Evolutionary conservation across 2,797 vertebrate species (phyloP).

Genomic region (Siniperca undulata): DNA sequence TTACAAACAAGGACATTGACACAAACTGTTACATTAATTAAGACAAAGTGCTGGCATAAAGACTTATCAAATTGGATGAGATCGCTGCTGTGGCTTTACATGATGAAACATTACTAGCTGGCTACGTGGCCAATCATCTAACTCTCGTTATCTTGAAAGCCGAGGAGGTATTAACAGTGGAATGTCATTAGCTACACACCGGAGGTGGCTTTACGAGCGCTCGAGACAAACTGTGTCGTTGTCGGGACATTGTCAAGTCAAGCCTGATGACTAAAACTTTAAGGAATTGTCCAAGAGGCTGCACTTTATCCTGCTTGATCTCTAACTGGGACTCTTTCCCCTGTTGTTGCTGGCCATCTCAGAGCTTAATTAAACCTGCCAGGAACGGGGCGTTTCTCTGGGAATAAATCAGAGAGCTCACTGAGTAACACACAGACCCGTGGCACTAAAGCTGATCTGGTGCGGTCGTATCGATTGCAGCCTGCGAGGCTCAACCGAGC

Average conservation of each 20-base stretch:
- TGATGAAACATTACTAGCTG: conserved; percentile 47
- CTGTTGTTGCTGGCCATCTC: conserved; percentile 49
- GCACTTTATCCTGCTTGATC: conserved; percentile 50
- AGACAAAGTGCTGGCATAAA: conserved; percentile 34
- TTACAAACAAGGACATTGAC: neutral
- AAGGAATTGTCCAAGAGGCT: conserved; percentile 36
- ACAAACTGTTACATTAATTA: conserved; percentile 15
- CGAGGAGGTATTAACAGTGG: conserved; percentile 39
- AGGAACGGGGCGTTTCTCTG: conserved; percentile 62
- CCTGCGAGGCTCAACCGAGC: conserved; percentile 53
- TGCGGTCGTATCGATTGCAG: conserved; percentile 72
- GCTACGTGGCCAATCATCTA: conserved; percentile 57
- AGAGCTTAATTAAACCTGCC: conserved; percentile 73
- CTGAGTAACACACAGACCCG: conserved; percentile 55
- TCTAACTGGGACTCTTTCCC: conserved; percentile 34
- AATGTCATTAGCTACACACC: conserved; percentile 46
- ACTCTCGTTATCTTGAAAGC: conserved; percentile 55
- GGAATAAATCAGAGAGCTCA: conserved; percentile 69
- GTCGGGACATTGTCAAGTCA: conserved; percentile 43
- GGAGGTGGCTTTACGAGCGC: conserved; percentile 47
- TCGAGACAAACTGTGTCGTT: conserved; percentile 27
- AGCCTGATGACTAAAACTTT: conserved; percentile 39
- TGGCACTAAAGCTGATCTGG: conserved; percentile 61
- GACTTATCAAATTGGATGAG: conserved; percentile 10
- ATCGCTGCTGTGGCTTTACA: conserved; percentile 6